These are phyloP conservation scores for Oreochromis grahami DNA, from an alignment of 2,797 vertebrate species.

Conservation along the genomic window DNA sequence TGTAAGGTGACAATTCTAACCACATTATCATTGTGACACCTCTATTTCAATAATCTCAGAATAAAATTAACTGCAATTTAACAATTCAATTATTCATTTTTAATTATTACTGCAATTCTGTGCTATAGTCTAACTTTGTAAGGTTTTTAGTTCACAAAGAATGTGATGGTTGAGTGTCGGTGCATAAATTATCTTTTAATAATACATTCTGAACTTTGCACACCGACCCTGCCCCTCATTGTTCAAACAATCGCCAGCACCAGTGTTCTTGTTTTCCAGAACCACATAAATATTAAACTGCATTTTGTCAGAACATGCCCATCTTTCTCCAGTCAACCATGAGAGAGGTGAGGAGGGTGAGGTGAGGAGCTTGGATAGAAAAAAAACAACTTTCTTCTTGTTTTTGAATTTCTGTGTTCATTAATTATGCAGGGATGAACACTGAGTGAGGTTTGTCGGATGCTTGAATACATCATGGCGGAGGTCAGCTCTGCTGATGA, in stretches of 20 bases:
- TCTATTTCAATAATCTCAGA: background rate
- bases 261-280: background rate
- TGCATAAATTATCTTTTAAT: background rate
- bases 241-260: background rate
- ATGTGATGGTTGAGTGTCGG: background rate
- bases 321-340: background rate
- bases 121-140: background rate
- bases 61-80: background rate
- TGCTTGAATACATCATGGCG: constrained; percentile 49
- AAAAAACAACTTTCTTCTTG: constrained; percentile 21
- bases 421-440: constrained; percentile 71
- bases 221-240: background rate
- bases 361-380: background rate
- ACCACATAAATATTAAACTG: background rate
- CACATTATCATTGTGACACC: background rate
- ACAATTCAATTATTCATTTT: background rate
- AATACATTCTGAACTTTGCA: background rate
- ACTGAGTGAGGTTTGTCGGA: constrained; percentile 17
- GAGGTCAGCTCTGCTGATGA: constrained; percentile 73
- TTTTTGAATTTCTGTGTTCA: constrained; percentile 57
- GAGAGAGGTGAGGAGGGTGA: background rate
- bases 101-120: background rate
- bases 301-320: background rate
- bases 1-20: background rate
- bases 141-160: background rate